Evolutionary conservation across 2,113 vertebrate species (phyloP).

Genomic region (Psittacara wagleri): DNA sequence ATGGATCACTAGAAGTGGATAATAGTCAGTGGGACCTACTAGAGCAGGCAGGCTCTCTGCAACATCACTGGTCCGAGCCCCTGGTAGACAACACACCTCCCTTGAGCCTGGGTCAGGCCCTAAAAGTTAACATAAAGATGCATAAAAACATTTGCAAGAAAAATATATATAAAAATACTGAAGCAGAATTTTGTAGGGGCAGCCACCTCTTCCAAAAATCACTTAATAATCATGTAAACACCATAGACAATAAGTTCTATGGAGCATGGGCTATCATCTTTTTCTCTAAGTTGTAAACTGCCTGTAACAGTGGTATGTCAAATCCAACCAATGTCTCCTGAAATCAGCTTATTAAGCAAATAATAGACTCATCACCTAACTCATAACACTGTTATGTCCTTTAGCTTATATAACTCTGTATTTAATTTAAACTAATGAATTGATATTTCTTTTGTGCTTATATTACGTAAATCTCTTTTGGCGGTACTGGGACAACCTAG

Average conservation of each 20-base stretch:
- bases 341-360: not conserved
- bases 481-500: not conserved
- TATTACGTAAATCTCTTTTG: not conserved
- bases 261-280: not conserved
- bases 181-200: not conserved
- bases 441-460: not conserved
- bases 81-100: too few species aligned
- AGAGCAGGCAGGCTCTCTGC: too few species aligned
- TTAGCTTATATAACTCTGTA: not conserved
- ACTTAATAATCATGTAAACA: not conserved
- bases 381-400: not conserved
- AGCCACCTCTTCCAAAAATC: not conserved
- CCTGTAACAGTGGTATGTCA: not conserved
- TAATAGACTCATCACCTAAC: not conserved
- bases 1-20: too few species aligned
- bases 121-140: not conserved
- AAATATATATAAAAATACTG: not conserved
- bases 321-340: not conserved
- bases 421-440: not conserved
- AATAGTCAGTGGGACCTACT: too few species aligned
- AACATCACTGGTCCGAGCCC: too few species aligned
- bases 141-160: not conserved
- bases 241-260: not conserved
- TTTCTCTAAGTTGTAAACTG: not conserved
- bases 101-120: too few species aligned